Base-by-base conservation (phyloP, 1,140 invertebrate species). In the Lysiphlebus fabarum region DNA sequence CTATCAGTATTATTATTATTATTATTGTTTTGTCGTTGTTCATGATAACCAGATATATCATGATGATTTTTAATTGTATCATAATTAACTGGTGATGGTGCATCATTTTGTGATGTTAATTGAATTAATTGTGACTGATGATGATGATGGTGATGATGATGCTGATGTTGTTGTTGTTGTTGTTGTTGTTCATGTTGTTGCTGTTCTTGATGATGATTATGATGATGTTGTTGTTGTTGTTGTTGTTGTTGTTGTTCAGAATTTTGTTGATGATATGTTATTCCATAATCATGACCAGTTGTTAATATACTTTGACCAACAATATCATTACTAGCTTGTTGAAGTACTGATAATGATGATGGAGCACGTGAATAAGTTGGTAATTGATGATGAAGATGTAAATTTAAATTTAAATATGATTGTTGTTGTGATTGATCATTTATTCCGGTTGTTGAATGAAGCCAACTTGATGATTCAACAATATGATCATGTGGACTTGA, bases 311-410 rank as follows among this genome's bases (percentile, higher is more conserved):
- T 45, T 5, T 7, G 37, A 47, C 41, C 17, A 2, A 14, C 11
- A n/a, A 38, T 47, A n/a, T 60, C 58, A 34, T 47, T 60, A 9
- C 45, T 10, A 4, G 34, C n/a, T 58, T 59, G 56, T 37, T 68
- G 67, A 8, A 67, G 59, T 14, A 49, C 9, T 36, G 67, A 65
- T 37, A 70, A 50, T 8, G 49, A 47, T 4, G 64, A 7, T 14
- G 53, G 58, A 14, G 56, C 55, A 33, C 62, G 41, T 7, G 59
- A 53, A 41, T 65, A 65, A 11, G 55, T 66, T 0, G 78, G 73
- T 64, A 80, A 77, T 42, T 80, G 78, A 61, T 80, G 78, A 58
- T 80, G 78, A 7, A 80, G 53, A 55, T 80, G 78, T 0, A 80
- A 69, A 53, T 80, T 80, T 7, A 80, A 54, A 60, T 80, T 80